Percentiles rank a stretch among this genome's conserved stretches.
Conservation (phyloP, 2,113 vertebrate species). For the Plecotus auritus region DNA sequence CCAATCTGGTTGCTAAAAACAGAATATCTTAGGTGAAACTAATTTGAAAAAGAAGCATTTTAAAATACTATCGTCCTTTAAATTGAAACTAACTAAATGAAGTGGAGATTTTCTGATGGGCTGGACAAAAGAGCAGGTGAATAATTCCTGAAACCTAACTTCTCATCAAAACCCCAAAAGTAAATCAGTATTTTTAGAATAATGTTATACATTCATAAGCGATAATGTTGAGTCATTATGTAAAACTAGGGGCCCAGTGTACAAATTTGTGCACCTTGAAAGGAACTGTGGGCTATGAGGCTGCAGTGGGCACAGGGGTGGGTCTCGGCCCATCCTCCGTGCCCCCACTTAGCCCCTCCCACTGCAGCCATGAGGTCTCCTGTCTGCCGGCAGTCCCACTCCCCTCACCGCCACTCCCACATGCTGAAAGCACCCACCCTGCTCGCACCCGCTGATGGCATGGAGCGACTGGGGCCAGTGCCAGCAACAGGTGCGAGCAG, state of each 20-base stretch:
- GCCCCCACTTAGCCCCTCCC: too few relatives aligned
- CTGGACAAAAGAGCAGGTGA: not conserved
- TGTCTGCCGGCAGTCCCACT: too few relatives aligned
- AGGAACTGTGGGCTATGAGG: too few relatives aligned
- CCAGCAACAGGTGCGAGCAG: too few relatives aligned
- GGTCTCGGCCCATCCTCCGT: too few relatives aligned
- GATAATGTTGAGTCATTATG: not conserved
- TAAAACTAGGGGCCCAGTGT: not conserved
- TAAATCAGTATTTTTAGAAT: not conserved
- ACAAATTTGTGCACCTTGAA: too few relatives aligned
- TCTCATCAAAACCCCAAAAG: not conserved
- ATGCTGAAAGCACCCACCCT: too few relatives aligned
- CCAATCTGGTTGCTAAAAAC: conserved; percentile 30
- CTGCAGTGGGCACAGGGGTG: too few relatives aligned
- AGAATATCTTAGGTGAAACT: not conserved
- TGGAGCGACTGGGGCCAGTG: too few relatives aligned
- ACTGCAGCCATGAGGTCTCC: too few relatives aligned
- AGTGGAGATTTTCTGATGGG: not conserved
- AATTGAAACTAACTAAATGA: conserved; percentile 38
- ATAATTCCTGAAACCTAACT: not conserved
- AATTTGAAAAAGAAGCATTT: not conserved
- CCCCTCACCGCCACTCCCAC: too few relatives aligned
- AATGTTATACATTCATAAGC: not conserved
- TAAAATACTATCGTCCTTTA: not conserved
- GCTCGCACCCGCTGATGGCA: too few relatives aligned